Conservation (phyloP, 2,797 vertebrate species). For the Micromesistius poutassou region DNA sequence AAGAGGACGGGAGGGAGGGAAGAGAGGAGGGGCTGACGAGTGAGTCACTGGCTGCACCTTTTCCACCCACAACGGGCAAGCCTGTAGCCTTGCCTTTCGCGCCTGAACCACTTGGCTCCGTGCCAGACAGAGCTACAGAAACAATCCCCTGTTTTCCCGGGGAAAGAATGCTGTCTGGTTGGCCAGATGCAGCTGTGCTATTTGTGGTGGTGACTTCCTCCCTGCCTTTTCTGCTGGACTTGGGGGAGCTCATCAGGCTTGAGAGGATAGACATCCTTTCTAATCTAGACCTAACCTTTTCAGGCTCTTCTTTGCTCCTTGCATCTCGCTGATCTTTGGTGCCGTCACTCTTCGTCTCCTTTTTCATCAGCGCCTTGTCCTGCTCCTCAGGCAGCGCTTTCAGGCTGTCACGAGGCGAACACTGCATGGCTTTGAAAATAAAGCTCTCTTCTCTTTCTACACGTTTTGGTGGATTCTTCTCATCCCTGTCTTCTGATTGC, state of each 20-base stretch:
- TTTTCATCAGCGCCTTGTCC: conserved; percentile 58
- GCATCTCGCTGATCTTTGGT: conserved; percentile 37
- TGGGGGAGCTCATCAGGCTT: conserved; percentile 72
- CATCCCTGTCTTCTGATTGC: conserved; percentile 75
- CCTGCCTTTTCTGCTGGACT: conserved; percentile 43
- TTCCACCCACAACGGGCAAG: conserved; percentile 23
- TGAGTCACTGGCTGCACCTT: conserved; percentile 45
- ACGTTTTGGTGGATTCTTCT: conserved; percentile 68
- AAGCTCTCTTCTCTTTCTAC: conserved; percentile 75
- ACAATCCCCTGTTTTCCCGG: conserved; percentile 28
- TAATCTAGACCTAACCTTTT: conserved; percentile 79
- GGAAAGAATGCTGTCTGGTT: conserved; percentile 22
- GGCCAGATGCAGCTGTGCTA: conserved; percentile 20
- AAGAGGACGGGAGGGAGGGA: conserved; percentile 58
- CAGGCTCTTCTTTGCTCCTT: conserved; percentile 60
- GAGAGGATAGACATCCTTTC: conserved; percentile 89
- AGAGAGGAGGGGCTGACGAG: conserved; percentile 41
- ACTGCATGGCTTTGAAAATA: conserved; percentile 71
- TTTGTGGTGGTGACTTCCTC: conserved; percentile 40
- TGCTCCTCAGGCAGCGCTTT: conserved; percentile 52
- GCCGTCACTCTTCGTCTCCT: conserved; percentile 36
- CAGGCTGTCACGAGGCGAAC: conserved; percentile 33
- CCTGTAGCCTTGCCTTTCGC: conserved; percentile 30
- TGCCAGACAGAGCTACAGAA: conserved; percentile 35
- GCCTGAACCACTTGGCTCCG: conserved; percentile 26